Conservation (phyloP, 2,113 vertebrate species). For the Lycocorax pyrrhopterus region DNA sequence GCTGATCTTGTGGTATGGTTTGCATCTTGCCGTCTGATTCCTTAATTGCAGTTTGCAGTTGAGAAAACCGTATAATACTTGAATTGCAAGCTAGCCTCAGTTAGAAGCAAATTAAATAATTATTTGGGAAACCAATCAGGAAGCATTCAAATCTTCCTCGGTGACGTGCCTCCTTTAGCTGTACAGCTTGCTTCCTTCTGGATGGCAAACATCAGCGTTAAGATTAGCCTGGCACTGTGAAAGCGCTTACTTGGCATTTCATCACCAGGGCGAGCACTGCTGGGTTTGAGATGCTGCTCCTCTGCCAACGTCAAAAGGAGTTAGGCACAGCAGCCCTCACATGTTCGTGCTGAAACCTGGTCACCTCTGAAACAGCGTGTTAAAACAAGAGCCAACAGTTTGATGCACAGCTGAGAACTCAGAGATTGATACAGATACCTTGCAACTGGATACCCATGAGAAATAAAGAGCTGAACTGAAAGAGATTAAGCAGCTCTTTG, state of each 20-base stretch:
- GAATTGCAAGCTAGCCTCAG: background rate
- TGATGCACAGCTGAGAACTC: background rate
- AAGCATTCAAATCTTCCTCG: background rate
- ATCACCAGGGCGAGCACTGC: background rate
- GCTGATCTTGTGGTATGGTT: background rate
- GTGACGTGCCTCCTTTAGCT: background rate
- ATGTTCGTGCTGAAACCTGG: background rate
- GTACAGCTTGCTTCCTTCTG: background rate
- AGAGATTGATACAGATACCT: background rate
- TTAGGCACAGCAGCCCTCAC: background rate
- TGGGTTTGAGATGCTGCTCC: background rate
- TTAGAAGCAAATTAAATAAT: conserved; percentile 12
- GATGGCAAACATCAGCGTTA: background rate
- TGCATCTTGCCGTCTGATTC: background rate
- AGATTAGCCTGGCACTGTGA: background rate
- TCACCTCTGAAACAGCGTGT: background rate
- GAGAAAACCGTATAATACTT: background rate
- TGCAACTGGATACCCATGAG: conserved; percentile 59
- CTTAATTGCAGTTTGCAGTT: background rate
- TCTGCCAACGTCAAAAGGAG: background rate
- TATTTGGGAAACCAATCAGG: conserved; percentile 27
- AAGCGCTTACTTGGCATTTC: background rate
- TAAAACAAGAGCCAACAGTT: background rate
- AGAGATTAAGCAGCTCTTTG: conserved; percentile 35
- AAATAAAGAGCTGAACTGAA: background rate